These are phyloP conservation scores for Xestia xanthographa DNA, from an alignment of 2,888 invertebrate species.

Conservation along the genomic window DNA sequence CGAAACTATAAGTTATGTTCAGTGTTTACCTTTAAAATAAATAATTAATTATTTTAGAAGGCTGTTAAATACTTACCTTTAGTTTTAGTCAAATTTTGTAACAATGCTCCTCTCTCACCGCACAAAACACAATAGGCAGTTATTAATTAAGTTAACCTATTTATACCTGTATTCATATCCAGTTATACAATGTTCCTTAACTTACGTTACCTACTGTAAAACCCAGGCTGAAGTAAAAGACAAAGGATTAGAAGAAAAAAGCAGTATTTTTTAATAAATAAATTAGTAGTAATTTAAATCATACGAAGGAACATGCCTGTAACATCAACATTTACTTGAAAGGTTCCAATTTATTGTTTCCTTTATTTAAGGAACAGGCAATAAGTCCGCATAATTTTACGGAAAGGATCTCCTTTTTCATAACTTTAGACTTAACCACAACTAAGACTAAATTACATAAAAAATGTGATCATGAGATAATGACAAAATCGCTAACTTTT, in stretches of 20 bases:
- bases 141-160: not conserved
- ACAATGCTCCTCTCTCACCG: constrained; percentile 38
- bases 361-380: not conserved
- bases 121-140: constrained; percentile 18
- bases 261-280: not conserved
- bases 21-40: too few species aligned
- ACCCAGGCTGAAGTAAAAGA: not conserved
- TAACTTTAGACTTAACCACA: not conserved
- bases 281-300: not conserved
- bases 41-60: not conserved
- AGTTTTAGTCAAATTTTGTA: not conserved
- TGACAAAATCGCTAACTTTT: too few species aligned
- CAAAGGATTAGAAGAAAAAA: not conserved
- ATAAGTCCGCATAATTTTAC: not conserved
- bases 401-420: not conserved
- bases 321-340: not conserved
- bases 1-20: too few species aligned
- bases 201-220: not conserved
- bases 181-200: not conserved
- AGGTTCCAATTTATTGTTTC: not conserved
- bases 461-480: too few species aligned
- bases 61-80: constrained; percentile 16
- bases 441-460: too few species aligned
- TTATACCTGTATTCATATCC: constrained; percentile 16
- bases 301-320: not conserved